Evolutionary conservation across 2,113 vertebrate species (phyloP).

Genomic region (Progne subis): DNA sequence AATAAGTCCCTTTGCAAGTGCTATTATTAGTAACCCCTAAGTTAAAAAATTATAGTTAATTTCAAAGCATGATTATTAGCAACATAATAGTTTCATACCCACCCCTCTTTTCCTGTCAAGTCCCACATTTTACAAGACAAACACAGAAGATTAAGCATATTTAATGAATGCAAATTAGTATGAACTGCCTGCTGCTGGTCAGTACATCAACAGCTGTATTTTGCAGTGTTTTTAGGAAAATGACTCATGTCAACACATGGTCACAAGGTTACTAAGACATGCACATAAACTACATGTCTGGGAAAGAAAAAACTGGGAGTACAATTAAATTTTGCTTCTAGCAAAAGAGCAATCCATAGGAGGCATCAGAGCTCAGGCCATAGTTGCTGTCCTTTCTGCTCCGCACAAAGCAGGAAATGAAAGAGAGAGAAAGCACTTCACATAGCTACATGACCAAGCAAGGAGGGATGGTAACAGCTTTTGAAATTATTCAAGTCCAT

Average conservation of each 20-base stretch:
- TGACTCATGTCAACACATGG: background rate
- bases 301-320: background rate
- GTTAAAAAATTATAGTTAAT: slow-evolving; percentile 9
- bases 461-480: background rate
- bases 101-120: background rate
- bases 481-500: background rate
- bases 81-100: background rate
- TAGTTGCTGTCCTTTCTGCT: background rate
- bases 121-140: background rate
- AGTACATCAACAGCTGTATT: background rate
- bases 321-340: background rate
- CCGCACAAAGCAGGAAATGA: background rate
- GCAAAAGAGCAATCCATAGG: background rate
- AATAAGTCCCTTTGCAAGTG: background rate
- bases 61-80: background rate
- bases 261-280: background rate
- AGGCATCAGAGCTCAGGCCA: background rate
- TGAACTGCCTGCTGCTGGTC: background rate
- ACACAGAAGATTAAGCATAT: background rate
- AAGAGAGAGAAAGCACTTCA: background rate
- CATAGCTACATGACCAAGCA: background rate
- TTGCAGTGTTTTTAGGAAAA: background rate
- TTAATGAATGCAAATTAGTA: background rate
- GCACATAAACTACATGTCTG: background rate
- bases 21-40: background rate